A percentile compares a stretch with the other conserved stretches of the same genome.
Evolutionary conservation across 2,888 invertebrate species (phyloP).

Genomic region (Heliconius charithonia): DNA sequence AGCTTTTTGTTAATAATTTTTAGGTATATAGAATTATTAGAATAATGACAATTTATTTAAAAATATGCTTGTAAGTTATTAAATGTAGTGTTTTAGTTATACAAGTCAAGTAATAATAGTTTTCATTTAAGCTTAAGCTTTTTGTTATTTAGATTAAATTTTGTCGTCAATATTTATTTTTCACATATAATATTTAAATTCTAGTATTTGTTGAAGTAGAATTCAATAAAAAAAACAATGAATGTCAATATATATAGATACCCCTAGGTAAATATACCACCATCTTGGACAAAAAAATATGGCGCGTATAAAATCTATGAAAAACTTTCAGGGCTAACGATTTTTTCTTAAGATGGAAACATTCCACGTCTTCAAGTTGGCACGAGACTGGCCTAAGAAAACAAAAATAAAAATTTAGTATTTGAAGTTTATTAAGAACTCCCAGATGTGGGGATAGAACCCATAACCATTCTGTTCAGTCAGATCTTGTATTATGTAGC

Average conservation of each 20-base stretch:
- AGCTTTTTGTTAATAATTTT: neutral
- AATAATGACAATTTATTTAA: too few relatives aligned
- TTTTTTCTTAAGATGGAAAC: neutral
- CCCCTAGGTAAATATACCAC: neutral
- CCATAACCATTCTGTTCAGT: too few relatives aligned
- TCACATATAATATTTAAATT: neutral
- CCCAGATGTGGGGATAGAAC: too few relatives aligned
- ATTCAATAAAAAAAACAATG: neutral
- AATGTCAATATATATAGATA: neutral
- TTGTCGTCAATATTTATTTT: neutral
- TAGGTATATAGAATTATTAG: neutral
- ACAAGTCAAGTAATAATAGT: too few relatives aligned
- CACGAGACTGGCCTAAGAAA: neutral
- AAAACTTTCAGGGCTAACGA: neutral
- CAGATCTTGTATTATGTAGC: too few relatives aligned
- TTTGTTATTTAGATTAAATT: neutral
- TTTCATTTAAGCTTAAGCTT: neutral
- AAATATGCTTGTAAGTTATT: too few relatives aligned
- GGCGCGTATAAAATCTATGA: neutral
- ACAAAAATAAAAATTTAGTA: neutral
- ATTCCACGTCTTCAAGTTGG: neutral
- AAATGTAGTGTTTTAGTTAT: too few relatives aligned
- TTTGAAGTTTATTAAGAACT: neutral
- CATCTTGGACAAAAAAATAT: slow-evolving; percentile 1
- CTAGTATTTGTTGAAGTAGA: neutral